Conservation (phyloP, 2,113 vertebrate genomes). For the Protobothrops flavoviridis region DNA sequence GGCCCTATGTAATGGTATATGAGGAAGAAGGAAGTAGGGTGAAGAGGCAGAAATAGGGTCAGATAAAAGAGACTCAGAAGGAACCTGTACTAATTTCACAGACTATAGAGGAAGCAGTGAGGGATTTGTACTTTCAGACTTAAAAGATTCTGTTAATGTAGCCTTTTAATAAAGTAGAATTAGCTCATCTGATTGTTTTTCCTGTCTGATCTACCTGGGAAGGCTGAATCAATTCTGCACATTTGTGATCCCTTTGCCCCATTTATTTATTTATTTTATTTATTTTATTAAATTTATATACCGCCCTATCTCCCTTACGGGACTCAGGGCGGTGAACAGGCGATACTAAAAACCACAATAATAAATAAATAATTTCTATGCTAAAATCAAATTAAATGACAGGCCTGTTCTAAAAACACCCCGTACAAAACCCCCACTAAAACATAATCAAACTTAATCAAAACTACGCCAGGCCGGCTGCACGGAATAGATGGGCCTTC, state of each 20-base stretch:
- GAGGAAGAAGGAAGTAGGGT: neutral
- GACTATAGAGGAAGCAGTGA: neutral
- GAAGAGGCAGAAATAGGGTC: neutral
- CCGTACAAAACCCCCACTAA: too few species aligned
- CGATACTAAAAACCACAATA: too few species aligned
- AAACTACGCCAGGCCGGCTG: too few species aligned
- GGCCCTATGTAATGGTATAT: neutral
- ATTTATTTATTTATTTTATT: too few species aligned
- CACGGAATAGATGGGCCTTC: too few species aligned
- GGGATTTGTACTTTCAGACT: neutral
- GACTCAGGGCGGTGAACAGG: too few species aligned
- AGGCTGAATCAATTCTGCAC: neutral
- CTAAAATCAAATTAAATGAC: too few species aligned
- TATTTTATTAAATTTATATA: too few species aligned
- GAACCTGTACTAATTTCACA: neutral
- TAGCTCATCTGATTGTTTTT: neutral
- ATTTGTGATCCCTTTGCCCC: neutral
- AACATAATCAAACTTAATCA: too few species aligned
- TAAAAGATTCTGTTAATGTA: neutral
- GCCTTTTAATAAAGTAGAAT: neutral
- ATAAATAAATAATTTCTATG: too few species aligned
- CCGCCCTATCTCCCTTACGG: too few species aligned
- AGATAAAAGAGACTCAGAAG: neutral
- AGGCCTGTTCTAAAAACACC: too few species aligned
- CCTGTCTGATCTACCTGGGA: neutral